Conservation (phyloP, 2,888 invertebrate genomes). For the Tenthredo livida region DNA sequence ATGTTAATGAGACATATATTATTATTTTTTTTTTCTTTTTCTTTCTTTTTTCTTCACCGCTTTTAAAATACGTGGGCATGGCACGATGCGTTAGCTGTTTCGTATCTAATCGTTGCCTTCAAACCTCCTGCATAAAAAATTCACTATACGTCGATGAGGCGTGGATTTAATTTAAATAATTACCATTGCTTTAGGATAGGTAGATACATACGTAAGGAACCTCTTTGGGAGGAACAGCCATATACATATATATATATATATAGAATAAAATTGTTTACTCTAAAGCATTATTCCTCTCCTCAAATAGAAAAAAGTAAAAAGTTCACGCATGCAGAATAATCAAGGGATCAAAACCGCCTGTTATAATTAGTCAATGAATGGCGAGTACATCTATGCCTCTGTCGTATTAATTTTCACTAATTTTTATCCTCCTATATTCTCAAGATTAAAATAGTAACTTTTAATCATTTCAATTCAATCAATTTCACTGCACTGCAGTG, state of each 20-base stretch:
- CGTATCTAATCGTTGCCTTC: not conserved
- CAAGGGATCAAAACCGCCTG: too few species aligned
- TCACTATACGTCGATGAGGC: constrained; percentile 13
- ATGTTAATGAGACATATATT: not conserved
- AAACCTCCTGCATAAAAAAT: constrained; percentile 9
- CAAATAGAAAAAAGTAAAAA: not conserved
- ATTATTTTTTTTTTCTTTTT: not conserved
- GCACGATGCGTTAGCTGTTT: not conserved
- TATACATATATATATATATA: not conserved
- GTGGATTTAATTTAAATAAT: constrained; percentile 38
- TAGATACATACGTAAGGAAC: too few species aligned
- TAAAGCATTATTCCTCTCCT: not conserved
- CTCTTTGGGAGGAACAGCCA: not conserved
- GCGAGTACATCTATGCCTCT: not conserved
- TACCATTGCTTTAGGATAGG: not conserved
- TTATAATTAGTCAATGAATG: not conserved
- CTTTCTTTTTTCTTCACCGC: too few species aligned
- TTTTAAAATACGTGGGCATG: constrained; percentile 29
- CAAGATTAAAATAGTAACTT: not conserved
- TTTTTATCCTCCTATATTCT: not conserved
- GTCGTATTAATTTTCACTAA: not conserved
- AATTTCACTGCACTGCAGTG: not conserved
- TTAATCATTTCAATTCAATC: not conserved
- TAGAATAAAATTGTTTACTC: not conserved
- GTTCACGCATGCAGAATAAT: too few species aligned